Conservation (phyloP, 2,797 vertebrate species). For the Clarias fuscus region DNA sequence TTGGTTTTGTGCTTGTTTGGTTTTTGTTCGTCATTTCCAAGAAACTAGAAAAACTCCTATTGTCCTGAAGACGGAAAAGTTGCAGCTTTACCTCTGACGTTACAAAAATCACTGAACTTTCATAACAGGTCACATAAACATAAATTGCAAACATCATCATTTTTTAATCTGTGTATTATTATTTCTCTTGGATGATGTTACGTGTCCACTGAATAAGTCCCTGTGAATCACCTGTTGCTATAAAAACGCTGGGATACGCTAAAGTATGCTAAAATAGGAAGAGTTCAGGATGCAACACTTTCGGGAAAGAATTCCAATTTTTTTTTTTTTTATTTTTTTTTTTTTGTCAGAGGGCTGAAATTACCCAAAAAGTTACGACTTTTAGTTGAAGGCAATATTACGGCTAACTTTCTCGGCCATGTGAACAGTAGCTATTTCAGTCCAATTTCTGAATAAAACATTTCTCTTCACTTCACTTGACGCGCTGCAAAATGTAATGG, state of each 20-base stretch:
- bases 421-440: background rate
- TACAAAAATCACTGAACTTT: background rate
- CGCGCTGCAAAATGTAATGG: background rate
- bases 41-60: background rate
- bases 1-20: background rate
- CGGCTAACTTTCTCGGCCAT: background rate
- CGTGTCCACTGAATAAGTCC: background rate
- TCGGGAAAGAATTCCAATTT: background rate
- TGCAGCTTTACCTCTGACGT: background rate
- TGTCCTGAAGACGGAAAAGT: background rate
- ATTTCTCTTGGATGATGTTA: background rate
- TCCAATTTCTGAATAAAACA: background rate
- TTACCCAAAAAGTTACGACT: background rate
- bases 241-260: background rate
- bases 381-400: background rate
- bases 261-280: background rate
- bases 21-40: background rate
- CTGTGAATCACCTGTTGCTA: background rate
- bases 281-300: background rate
- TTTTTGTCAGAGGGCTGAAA: background rate
- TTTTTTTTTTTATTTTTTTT: background rate
- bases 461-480: background rate
- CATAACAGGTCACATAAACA: background rate
- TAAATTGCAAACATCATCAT: background rate
- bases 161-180: background rate